Percentiles rank a stretch among this genome's conserved stretches.
These are phyloP conservation scores for Phalacrocorax brasilianus DNA, from an alignment of 2,113 vertebrate species.

Conservation along the genomic window DNA sequence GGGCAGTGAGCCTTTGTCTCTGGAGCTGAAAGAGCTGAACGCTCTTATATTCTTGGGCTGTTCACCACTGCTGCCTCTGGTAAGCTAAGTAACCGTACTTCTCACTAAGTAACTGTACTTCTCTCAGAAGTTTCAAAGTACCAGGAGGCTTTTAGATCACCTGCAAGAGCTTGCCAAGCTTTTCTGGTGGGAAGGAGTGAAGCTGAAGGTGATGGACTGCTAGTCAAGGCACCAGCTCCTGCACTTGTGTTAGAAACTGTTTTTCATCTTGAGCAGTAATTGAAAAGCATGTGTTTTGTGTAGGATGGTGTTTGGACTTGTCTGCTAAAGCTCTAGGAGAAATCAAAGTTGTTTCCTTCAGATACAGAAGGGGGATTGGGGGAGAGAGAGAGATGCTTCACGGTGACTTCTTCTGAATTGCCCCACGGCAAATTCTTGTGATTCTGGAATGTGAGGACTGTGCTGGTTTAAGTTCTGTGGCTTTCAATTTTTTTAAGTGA, in stretches of 20 bases:
- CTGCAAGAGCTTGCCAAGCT: not conserved
- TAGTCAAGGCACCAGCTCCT: not conserved
- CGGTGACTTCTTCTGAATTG: not conserved
- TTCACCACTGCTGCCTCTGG: accelerated
- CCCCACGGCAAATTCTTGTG: slow-evolving; percentile 18
- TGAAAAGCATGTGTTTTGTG: not conserved
- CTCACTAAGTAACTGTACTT: not conserved
- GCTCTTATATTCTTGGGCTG: not conserved
- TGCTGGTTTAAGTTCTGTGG: not conserved
- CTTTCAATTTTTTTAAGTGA: not conserved
- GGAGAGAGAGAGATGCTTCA: not conserved
- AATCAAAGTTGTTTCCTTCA: not conserved
- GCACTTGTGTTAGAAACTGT: not conserved
- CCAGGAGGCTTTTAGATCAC: not conserved
- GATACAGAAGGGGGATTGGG: not conserved
- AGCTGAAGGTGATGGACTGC: not conserved
- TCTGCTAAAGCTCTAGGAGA: not conserved
- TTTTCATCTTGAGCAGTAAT: not conserved
- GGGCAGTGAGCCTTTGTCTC: not conserved
- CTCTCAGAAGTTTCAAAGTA: not conserved
- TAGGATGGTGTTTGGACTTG: not conserved
- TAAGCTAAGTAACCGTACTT: not conserved
- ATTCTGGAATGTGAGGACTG: not conserved
- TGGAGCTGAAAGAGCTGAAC: not conserved
- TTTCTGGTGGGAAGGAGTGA: not conserved